Evolutionary conservation across 2,888 invertebrate genomes (phyloP).

Genomic region (Pyrocoelia pectoralis): DNA sequence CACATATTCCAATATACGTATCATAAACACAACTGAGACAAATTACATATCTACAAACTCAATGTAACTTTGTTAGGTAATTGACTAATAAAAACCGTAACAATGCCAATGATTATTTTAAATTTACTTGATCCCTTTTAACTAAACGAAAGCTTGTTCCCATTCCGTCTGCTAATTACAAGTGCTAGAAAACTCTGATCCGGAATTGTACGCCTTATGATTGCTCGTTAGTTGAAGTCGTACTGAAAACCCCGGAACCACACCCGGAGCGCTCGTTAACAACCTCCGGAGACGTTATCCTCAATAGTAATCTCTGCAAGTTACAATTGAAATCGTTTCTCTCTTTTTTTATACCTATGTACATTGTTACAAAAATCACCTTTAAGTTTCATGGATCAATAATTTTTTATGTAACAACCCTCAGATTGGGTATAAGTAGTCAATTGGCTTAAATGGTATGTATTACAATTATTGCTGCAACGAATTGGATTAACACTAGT

Average conservation of each 20-base stretch:
- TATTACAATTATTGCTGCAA: too few relatives aligned
- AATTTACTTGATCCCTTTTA: neutral
- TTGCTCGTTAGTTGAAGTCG: constrained; percentile 31
- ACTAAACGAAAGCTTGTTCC: neutral
- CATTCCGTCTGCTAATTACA: constrained; percentile 4
- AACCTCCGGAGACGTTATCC: constrained; percentile 31
- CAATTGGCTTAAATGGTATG: too few relatives aligned
- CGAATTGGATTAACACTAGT: too few relatives aligned
- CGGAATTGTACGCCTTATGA: constrained; percentile 20
- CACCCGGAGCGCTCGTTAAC: constrained; percentile 33
- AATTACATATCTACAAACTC: constrained; percentile 6
- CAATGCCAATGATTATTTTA: neutral
- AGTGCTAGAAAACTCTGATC: constrained; percentile 15
- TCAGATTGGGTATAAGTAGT: too few relatives aligned
- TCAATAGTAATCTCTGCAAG: constrained; percentile 19
- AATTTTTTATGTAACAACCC: too few relatives aligned
- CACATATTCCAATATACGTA: constrained; percentile 3
- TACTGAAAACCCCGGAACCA: constrained; percentile 32
- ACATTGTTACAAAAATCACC: neutral
- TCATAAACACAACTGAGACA: constrained; percentile 3
- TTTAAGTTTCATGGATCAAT: too few relatives aligned
- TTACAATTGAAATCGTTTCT: constrained; percentile 15
- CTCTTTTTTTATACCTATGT: neutral
- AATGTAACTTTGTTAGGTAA: constrained; percentile 11
- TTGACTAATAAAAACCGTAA: neutral